These are phyloP conservation scores for Bimastos eiseni DNA, from an alignment of 2,888 invertebrate species.

Conservation along the genomic window DNA sequence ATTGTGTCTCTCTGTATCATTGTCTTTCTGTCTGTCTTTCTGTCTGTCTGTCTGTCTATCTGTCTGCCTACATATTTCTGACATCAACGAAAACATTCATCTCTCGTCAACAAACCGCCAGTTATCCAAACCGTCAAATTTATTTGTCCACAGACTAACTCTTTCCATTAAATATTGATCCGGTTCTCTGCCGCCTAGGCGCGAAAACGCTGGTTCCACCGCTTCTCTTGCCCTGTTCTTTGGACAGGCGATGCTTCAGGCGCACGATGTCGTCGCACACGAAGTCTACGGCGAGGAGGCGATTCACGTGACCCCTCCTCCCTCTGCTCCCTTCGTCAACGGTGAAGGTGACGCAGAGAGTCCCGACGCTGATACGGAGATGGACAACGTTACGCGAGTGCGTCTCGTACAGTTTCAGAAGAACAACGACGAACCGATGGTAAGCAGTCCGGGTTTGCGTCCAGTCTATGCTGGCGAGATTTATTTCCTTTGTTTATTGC, in stretches of 20 bases:
- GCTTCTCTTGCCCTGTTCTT: not conserved
- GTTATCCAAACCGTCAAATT: no score
- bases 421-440: constrained; percentile 99
- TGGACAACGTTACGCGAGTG: constrained; percentile 89
- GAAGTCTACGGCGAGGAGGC: constrained; percentile 98
- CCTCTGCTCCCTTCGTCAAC: constrained; percentile 77
- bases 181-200: not conserved
- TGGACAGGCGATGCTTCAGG: constrained; percentile 89
- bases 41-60: not conserved
- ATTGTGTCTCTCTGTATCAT: not conserved
- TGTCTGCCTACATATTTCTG: not conserved
- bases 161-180: not conserved
- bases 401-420: constrained; percentile 99
- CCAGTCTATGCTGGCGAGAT: not conserved
- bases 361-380: constrained; percentile 66
- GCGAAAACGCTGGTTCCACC: not conserved
- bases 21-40: not conserved
- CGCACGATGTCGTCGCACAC: constrained; percentile 97
- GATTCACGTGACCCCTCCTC: constrained; percentile 84
- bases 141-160: not conserved
- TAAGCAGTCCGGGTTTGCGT: constrained; percentile 62
- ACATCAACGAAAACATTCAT: not conserved
- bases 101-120: not conserved
- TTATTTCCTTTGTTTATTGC: not conserved
- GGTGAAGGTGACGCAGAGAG: constrained; percentile 72